Base-by-base conservation (phyloP, 2,888 invertebrate species). In the Tridacna gigas region DNA sequence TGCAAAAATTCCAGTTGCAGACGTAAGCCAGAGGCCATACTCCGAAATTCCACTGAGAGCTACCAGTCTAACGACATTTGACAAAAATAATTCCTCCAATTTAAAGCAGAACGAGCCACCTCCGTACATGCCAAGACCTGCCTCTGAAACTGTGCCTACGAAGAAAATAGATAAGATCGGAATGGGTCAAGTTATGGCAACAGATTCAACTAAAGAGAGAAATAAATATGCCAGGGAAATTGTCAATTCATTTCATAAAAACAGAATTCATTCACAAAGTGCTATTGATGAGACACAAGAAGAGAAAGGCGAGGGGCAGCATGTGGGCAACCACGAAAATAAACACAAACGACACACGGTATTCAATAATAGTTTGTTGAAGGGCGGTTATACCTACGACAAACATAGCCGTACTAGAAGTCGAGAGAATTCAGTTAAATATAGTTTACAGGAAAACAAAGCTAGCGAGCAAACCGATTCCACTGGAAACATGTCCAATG, bases 191-290 rank as follows among this genome's bases (percentile, higher is more conserved):
- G 74, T 87, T 3, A 85, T 85, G 84, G 82, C 85, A 7, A 87
- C 87, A 2, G 79, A 83, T 25, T 73, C 82, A 13, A 79, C 56
- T 20, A 83, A 83, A 48, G 84, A 84, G 11, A 76, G 83, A 65
- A 81, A 87, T 15, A 79, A 66, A n/a, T 83, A 84, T 56, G 87
- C 87, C n/a, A 83, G 82, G 48, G 84, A 87, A 47, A 80, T 87
- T 25, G 84, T 84, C 4, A 84, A 84, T 15, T 79, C 84, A 9
- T 82, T 86, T 47, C 79, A 86, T 20, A 77, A 75, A 61, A 76
- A 77, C 11, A 79, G 79, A 2, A 69, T 71, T 4, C 74, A 82
- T n/a, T 77, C 79, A 4, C 77, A 86, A 25, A 73, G 75, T 51
- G 86, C 83, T 5, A 83, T 83, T 73, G 28, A 56, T 25, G 60